Conservation (phyloP, 2,797 vertebrate species). For the Gymnodraco acuticeps region DNA sequence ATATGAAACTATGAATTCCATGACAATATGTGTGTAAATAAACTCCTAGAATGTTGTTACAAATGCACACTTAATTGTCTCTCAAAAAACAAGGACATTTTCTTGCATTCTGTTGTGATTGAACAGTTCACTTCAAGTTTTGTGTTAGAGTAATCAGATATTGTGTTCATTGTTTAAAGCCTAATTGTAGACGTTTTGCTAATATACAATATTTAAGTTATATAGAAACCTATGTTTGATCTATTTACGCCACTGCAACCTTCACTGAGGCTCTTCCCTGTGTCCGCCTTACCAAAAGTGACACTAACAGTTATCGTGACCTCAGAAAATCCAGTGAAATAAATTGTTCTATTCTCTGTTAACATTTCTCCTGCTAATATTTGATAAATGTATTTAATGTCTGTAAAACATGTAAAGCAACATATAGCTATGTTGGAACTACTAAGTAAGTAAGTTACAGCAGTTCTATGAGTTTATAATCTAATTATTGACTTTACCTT, state of each 20-base stretch:
- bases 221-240: not conserved
- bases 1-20: not conserved
- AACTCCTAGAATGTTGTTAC: not conserved
- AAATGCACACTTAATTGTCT: not conserved
- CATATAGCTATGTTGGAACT: not conserved
- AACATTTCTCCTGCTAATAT: not conserved
- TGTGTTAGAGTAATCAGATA: not conserved
- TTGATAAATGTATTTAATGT: not conserved
- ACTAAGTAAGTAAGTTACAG: not conserved
- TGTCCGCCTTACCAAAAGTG: too few relatives aligned
- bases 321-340: not conserved
- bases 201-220: not conserved
- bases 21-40: not conserved
- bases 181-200: not conserved
- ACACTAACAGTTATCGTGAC: not conserved
- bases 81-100: not conserved
- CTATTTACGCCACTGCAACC: not conserved
- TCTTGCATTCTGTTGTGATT: not conserved
- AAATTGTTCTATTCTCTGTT: not conserved
- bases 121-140: not conserved
- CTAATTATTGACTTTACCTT: not conserved
- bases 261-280: not conserved
- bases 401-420: not conserved
- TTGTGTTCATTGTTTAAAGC: not conserved
- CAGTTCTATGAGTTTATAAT: not conserved